phyloP scores from a whole-genome alignment of 2,888 invertebrate species.

The Gryllus longicercus region DNA sequence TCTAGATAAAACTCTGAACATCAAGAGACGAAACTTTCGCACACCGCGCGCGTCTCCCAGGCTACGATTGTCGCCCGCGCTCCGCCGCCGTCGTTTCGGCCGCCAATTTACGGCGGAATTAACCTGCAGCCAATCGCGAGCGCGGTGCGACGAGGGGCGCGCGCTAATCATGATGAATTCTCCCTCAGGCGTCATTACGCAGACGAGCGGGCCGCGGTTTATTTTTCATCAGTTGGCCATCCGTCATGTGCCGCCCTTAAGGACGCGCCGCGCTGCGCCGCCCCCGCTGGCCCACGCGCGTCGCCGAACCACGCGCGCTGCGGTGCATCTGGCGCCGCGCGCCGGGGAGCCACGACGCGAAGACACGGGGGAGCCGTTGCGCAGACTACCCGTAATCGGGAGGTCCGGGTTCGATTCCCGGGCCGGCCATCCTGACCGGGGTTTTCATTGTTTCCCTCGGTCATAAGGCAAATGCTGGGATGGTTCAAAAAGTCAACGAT shows the following conservation, averaged over 20 bases:
- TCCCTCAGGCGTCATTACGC: background rate
- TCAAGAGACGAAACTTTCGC: too few relatives aligned
- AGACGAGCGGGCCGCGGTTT: background rate
- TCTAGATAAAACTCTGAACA: too few relatives aligned
- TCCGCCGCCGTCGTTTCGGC: background rate
- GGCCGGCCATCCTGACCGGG: too few relatives aligned
- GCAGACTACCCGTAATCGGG: too few relatives aligned
- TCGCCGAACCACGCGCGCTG: too few relatives aligned
- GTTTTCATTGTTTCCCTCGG: too few relatives aligned
- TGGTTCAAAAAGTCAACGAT: too few relatives aligned
- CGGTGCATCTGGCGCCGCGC: too few relatives aligned
- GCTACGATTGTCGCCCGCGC: background rate
- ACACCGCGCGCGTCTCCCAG: background rate
- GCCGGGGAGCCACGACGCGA: too few relatives aligned
- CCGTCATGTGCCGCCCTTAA: background rate
- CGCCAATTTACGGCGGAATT: background rate
- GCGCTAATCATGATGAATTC: slow-evolving; percentile 17
- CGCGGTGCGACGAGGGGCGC: background rate
- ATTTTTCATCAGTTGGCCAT: background rate
- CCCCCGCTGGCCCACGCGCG: background rate
- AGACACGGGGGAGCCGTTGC: too few relatives aligned
- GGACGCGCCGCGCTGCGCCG: background rate
- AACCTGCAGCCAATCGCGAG: background rate
- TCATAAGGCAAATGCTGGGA: too few relatives aligned
- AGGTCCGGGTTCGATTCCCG: too few relatives aligned